phyloP scores from a whole-genome alignment of 2,888 invertebrate genomes.

The Drosophila neonasuta region DNA sequence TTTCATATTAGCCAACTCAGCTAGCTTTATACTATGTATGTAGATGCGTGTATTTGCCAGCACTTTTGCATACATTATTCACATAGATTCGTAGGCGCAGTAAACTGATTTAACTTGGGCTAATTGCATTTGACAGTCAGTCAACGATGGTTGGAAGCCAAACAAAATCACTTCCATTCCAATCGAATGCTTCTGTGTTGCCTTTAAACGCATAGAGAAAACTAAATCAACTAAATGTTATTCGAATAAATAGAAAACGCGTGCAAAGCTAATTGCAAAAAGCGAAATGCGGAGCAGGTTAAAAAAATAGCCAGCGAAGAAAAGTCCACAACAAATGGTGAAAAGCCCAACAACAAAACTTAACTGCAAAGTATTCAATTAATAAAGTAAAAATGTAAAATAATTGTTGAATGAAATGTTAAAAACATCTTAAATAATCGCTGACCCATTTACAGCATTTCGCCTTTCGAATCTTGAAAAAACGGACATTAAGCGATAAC shows the following conservation, averaged over 20 bases:
- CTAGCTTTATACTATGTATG: slow-evolving; percentile 18
- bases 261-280: slow-evolving; percentile 42
- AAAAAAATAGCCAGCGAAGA: slow-evolving; percentile 36
- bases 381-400: slow-evolving; percentile 19
- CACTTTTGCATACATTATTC: slow-evolving; percentile 14
- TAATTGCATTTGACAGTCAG: slow-evolving; percentile 55
- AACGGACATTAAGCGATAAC: slow-evolving; percentile 29
- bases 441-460: slow-evolving; percentile 20
- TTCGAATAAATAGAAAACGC: slow-evolving; percentile 59
- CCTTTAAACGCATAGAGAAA: slow-evolving; percentile 33
- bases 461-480: slow-evolving; percentile 38
- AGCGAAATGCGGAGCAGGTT: slow-evolving; percentile 43
- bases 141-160: slow-evolving; percentile 45
- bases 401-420: slow-evolving; percentile 57
- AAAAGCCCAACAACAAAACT: slow-evolving; percentile 36
- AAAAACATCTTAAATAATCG: slow-evolving; percentile 44
- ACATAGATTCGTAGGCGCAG: slow-evolving; percentile 13
- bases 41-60: neutral
- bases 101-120: slow-evolving; percentile 49
- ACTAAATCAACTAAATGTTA: slow-evolving; percentile 41
- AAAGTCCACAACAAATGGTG: slow-evolving; percentile 18
- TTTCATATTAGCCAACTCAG: slow-evolving; percentile 46
- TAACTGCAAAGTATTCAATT: slow-evolving; percentile 21
- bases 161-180: slow-evolving; percentile 44
- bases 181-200: slow-evolving; percentile 21